Evolutionary conservation across 1,140 invertebrate genomes (phyloP).

Genomic region (Pogonognathellus flavescens): DNA sequence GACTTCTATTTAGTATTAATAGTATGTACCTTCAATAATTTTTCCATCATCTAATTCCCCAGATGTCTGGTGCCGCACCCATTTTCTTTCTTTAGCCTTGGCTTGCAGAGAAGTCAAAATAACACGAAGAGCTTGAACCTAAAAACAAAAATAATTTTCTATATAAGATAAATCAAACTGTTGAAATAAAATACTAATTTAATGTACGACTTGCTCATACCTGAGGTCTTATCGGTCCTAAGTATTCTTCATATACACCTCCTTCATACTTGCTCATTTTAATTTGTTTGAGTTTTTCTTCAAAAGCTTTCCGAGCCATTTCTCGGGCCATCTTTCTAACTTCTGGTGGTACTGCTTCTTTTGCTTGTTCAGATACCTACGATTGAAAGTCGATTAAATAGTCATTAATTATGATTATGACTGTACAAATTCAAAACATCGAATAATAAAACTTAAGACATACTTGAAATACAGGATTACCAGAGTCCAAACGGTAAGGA

Average conservation of each 20-base stretch:
- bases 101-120: constrained; percentile 83
- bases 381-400: constrained; percentile 11
- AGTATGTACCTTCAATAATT: constrained; percentile 85
- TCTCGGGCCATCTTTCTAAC: constrained; percentile 89
- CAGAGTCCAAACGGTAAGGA: constrained; percentile 91
- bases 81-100: constrained; percentile 93
- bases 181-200: not conserved
- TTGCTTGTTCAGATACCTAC: constrained; percentile 88
- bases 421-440: too few species aligned
- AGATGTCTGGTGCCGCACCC: constrained; percentile 91
- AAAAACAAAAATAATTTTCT: constrained; percentile 6
- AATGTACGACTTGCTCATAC: constrained; percentile 71
- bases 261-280: constrained; percentile 96
- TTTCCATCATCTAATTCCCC: constrained; percentile 97
- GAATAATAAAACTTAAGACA: constrained; percentile 49
- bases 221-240: constrained; percentile 82
- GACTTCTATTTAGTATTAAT: not conserved
- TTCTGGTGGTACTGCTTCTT: constrained; percentile 90
- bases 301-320: constrained; percentile 92
- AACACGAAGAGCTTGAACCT: constrained; percentile 75
- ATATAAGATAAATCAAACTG: too few species aligned
- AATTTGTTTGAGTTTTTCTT: constrained; percentile 90
- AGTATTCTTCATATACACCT: constrained; percentile 84
- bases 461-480: constrained; percentile 91
- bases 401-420: not conserved